Conservation (phyloP, 1,140 invertebrate genomes). For the Eumeta japonica region DNA sequence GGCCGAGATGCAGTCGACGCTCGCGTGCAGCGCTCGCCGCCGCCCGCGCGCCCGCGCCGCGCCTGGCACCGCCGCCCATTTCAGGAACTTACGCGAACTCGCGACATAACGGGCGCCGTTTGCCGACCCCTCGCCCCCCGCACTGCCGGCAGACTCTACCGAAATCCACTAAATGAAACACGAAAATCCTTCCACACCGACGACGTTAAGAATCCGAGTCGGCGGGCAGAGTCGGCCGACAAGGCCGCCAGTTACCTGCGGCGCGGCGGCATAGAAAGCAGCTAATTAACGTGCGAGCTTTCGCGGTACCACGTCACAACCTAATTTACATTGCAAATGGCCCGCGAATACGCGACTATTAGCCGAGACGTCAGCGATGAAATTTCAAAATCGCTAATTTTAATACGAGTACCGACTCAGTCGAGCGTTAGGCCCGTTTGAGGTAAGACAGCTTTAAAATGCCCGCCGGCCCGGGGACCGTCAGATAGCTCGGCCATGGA, state of each 20-base stretch:
- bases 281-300: constrained; percentile 55
- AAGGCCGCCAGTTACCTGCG: too few species aligned
- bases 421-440: constrained; percentile 42
- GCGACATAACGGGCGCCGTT: too few species aligned
- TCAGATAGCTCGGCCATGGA: constrained; percentile 27
- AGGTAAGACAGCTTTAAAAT: constrained; percentile 37
- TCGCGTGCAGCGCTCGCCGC: constrained; percentile 32
- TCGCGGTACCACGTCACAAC: constrained; percentile 42
- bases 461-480: constrained; percentile 20
- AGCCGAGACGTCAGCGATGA: constrained; percentile 48
- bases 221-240: too few species aligned
- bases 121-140: too few species aligned
- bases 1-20: too few species aligned
- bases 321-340: constrained; percentile 56
- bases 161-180: too few species aligned
- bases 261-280: constrained; percentile 55
- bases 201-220: too few species aligned
- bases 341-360: constrained; percentile 36
- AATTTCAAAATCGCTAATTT: constrained; percentile 55
- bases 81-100: constrained; percentile 6
- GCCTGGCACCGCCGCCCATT: constrained; percentile 39
- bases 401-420: constrained; percentile 52
- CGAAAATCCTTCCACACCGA: too few species aligned
- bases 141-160: too few species aligned
- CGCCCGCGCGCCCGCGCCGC: constrained; percentile 33